Conservation (phyloP, 2,888 invertebrate species). For the Drosophila birchii region DNA sequence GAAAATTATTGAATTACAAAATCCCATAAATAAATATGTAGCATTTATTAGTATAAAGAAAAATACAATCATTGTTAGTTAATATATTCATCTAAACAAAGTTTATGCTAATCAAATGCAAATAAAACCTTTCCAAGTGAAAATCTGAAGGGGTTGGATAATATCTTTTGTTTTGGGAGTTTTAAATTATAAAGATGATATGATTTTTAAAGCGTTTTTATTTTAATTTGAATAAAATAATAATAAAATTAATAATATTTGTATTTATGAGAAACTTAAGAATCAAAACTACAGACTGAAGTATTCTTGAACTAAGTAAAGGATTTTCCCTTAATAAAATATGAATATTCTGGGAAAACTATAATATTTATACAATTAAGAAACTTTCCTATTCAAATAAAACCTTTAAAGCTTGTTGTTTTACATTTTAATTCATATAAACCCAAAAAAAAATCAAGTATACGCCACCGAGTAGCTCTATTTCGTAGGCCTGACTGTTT, state of each 20-base stretch:
- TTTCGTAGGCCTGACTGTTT: background rate
- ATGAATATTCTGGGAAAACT: too few species aligned
- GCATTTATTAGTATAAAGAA: background rate
- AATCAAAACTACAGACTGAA: too few species aligned
- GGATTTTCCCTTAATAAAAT: too few species aligned
- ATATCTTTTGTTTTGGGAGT: background rate
- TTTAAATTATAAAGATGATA: background rate
- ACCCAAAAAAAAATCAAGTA: background rate
- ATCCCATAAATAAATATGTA: background rate
- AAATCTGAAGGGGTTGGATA: constrained; percentile 3
- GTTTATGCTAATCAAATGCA: constrained; percentile 1
- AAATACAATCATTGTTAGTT: background rate
- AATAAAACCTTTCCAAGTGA: constrained; percentile 12
- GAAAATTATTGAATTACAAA: background rate
- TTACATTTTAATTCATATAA: too few species aligned
- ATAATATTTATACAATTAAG: too few species aligned
- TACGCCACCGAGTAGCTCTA: too few species aligned
- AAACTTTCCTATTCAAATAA: too few species aligned
- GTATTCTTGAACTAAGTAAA: too few species aligned
- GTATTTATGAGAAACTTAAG: too few species aligned
- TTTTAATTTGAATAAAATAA: too few species aligned
- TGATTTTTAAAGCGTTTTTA: background rate
- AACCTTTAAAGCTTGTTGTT: too few species aligned
- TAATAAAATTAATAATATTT: too few species aligned
- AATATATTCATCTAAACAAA: constrained; percentile 2